Base-by-base conservation (phyloP, 2,113 vertebrate genomes). In the Melozone crissalis region DNA sequence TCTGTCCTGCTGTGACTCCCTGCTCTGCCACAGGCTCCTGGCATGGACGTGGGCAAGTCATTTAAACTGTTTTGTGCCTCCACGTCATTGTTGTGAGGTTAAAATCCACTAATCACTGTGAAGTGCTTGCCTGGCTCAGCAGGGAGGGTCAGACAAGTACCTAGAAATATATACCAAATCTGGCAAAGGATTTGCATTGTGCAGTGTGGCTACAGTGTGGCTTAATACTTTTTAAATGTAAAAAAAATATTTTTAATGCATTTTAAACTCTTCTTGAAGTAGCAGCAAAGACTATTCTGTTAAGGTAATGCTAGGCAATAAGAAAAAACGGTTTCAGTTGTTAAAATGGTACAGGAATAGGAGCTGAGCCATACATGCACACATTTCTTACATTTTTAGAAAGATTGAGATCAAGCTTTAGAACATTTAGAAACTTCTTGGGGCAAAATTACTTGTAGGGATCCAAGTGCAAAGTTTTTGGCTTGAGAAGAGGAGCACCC, bases 21-120 rank as follows among this genome's bases (percentile, higher is more conserved):
- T 35, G 90, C 82, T 67, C 88, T 88, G 89, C 84, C 90, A 87
- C 85, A 41, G 82, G 72, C 79, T 95, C 69, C 68, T 96, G 95
- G 72, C 65, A 75, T 52, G 74, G 86, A 77, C 1, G 0, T 49
- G 90, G 85, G 39, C 90, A 93, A 90, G 72, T 78, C 10, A 62
- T 75, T 84, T 80, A 41, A 63, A 67, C 47, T 15, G 8, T 74
- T 86, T 86, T 86, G 79, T 90, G 94, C 41, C 83, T 94, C 77
- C 76, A 58, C 83, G 76, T 88, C 49, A 19, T 63, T 75, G 85
- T 55, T 86, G 55, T n/a, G 90, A 87, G 65, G 83, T 92, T 95
- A 59, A 93, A 91, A 94, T 81, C 79, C 88, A 78, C 66, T 84
- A 65, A 96, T 88, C 55, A 24, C 57, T 43, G 39, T 28, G 68